A percentile compares a stretch with the other conserved stretches of the same genome.
These are phyloP conservation scores for Callopanchax toddi DNA, from an alignment of 2,113 vertebrate species.

Conservation along the genomic window DNA sequence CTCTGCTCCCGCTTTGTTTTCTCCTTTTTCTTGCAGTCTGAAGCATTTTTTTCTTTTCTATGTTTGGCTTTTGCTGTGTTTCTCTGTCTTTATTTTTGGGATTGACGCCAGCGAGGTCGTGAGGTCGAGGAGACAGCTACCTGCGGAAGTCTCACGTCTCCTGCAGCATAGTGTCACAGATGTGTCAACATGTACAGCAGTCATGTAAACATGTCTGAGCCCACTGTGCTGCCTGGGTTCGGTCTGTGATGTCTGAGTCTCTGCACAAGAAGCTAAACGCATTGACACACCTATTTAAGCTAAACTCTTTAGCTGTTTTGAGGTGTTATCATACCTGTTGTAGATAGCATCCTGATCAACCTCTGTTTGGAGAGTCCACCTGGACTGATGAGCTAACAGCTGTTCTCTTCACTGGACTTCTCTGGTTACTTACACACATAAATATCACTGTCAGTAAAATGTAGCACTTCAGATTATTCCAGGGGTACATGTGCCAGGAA, in stretches of 20 bases:
- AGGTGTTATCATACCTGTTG: too few relatives aligned
- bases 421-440: too few relatives aligned
- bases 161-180: conserved; percentile 50
- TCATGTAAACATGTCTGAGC: conserved; percentile 48
- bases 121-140: conserved; percentile 57
- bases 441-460: too few relatives aligned
- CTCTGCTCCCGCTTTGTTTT: conserved; percentile 71
- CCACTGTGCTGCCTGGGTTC: conserved; percentile 30
- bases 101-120: conserved; percentile 45
- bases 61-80: conserved; percentile 53
- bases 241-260: conserved; percentile 30
- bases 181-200: conserved; percentile 63
- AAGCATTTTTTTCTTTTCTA: conserved; percentile 65
- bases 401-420: too few relatives aligned
- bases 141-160: conserved; percentile 64
- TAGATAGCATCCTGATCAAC: too few relatives aligned
- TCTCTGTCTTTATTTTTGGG: conserved; percentile 41
- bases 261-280: conserved; percentile 16
- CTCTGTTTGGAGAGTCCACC: too few relatives aligned
- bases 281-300: conserved; percentile 1
- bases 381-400: too few relatives aligned
- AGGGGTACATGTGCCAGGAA: too few relatives aligned
- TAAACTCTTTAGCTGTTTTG: too few relatives aligned
- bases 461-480: too few relatives aligned
- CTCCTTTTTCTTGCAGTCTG: conserved; percentile 60